phyloP scores from a whole-genome alignment of 2,113 vertebrate species.

The Paratilapia polleni region DNA sequence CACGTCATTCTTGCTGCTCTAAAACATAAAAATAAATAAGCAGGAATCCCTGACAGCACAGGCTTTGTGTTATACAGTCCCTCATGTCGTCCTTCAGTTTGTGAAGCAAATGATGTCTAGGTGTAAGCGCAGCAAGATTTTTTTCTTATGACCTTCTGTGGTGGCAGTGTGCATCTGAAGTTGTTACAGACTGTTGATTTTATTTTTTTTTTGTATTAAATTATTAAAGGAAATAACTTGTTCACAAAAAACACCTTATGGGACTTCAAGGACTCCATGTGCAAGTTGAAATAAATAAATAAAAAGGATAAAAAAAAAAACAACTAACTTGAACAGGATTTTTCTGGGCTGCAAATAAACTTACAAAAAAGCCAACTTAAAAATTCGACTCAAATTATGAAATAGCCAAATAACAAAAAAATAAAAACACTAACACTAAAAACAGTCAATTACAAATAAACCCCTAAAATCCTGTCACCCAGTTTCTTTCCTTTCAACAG shows the following conservation, averaged over 20 bases:
- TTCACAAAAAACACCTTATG: too few species aligned
- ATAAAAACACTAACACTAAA: background rate
- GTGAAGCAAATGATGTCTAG: background rate
- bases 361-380: too few species aligned
- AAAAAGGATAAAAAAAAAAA: too few species aligned
- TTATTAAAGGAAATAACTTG: too few species aligned
- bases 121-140: accelerated
- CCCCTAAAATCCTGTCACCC: background rate
- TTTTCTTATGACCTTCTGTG: background rate
- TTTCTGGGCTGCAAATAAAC: too few species aligned
- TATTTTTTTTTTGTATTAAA: too few species aligned
- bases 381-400: too few species aligned
- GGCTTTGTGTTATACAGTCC: background rate
- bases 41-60: background rate
- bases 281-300: too few species aligned
- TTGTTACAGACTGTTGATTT: too few species aligned
- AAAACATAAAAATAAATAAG: background rate
- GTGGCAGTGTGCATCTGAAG: background rate
- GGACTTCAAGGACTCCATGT: too few species aligned
- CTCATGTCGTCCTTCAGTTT: accelerated
- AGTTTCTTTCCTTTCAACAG: slow-evolving; percentile 60
- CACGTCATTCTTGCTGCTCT: background rate
- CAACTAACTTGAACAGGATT: too few species aligned
- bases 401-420: too few species aligned
- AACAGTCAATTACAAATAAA: accelerated